phyloP scores from a whole-genome alignment of 2,797 vertebrate species.

The Molossus molossus region DNA sequence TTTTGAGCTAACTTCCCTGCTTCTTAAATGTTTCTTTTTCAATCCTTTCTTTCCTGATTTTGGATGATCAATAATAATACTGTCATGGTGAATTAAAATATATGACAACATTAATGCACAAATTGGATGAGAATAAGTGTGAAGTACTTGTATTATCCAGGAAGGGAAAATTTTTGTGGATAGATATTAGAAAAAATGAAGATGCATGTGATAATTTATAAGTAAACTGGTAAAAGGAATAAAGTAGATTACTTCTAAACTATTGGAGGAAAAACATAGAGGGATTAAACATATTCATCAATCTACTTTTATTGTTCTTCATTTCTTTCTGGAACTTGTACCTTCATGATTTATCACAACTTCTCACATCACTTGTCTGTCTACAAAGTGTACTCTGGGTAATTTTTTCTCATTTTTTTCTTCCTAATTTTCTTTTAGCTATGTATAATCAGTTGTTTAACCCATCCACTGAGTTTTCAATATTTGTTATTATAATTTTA shows the following conservation, averaged over 20 bases:
- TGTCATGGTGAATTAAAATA: background rate
- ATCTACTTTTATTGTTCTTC: background rate
- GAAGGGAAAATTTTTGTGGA: background rate
- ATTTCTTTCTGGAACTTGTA: background rate
- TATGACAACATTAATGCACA: background rate
- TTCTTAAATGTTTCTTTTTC: background rate
- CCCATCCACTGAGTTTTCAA: background rate
- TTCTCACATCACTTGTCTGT: background rate
- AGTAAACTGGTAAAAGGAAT: slow-evolving; percentile 38
- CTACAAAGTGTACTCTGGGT: background rate
- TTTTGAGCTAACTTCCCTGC: background rate
- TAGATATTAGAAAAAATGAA: slow-evolving; percentile 23
- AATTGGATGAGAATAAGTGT: background rate
- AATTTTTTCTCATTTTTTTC: slow-evolving; percentile 30
- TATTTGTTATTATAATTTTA: background rate
- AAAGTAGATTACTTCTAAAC: background rate
- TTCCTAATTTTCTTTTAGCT: background rate
- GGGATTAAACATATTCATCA: background rate
- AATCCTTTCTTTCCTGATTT: background rate
- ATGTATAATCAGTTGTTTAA: background rate
- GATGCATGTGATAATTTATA: background rate
- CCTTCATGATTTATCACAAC: background rate
- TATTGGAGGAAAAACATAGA: background rate
- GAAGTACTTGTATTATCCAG: background rate
- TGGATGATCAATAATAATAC: background rate